Percentiles rank a stretch among this genome's conserved stretches.
phyloP scores from a whole-genome alignment of 2,113 vertebrate genomes.

The Entomyzon cyanotis region DNA sequence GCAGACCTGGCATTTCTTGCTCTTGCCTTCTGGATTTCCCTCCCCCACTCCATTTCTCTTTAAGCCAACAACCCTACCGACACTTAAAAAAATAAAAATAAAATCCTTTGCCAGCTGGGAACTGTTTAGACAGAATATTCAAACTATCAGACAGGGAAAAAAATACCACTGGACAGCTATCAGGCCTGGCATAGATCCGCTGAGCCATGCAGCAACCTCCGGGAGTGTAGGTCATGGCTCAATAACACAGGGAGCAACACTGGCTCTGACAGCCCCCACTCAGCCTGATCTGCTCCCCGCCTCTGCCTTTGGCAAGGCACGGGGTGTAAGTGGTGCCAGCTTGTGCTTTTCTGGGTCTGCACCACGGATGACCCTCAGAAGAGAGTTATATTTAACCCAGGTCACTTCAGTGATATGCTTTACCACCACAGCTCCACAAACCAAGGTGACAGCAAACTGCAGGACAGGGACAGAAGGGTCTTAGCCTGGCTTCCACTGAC shows the following conservation, averaged over 20 bases:
- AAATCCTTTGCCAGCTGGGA: not conserved
- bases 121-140: not conserved
- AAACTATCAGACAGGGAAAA: not conserved
- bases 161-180: not conserved
- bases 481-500: not conserved
- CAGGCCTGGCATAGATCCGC: not conserved
- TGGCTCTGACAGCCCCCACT: not conserved
- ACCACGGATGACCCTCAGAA: not conserved
- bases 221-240: not conserved
- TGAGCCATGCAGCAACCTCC: not conserved
- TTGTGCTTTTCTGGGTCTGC: not conserved
- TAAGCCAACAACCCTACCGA: not conserved
- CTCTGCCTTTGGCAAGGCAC: not conserved
- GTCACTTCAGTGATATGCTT: not conserved
- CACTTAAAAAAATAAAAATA: not conserved
- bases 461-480: not conserved
- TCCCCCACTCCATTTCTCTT: not conserved
- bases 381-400: not conserved
- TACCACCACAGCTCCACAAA: not conserved
- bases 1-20: not conserved
- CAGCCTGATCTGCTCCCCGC: not conserved
- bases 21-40: not conserved
- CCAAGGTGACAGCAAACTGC: not conserved
- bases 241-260: not conserved
- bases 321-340: not conserved